These are phyloP conservation scores for Oxyura jamaicensis DNA, from an alignment of 2,113 vertebrate genomes.

Conservation along the genomic window DNA sequence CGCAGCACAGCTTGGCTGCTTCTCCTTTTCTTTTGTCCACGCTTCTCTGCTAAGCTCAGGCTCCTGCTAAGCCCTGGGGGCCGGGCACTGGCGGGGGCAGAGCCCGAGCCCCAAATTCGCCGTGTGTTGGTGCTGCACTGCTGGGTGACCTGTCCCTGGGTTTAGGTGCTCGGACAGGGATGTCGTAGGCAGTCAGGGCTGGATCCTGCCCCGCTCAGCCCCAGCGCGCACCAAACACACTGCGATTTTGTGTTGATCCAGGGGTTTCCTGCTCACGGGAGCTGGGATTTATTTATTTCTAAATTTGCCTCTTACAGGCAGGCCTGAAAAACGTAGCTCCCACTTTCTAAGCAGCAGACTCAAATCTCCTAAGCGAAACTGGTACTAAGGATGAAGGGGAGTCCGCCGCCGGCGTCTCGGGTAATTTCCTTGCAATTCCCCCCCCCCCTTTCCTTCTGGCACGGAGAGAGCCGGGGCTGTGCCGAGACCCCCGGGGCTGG, in stretches of 20 bases:
- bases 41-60: not conserved
- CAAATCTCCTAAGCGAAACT: not conserved
- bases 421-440: not conserved
- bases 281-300: not conserved
- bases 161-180: not conserved
- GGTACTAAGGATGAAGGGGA: not conserved
- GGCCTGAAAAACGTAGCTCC: not conserved
- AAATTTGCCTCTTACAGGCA: not conserved
- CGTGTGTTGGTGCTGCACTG: fast-evolving
- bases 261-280: not conserved
- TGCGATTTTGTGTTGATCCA: not conserved
- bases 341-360: not conserved
- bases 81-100: not conserved
- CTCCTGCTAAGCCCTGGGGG: not conserved
- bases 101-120: not conserved
- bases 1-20: not conserved
- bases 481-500: not conserved
- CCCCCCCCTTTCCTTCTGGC: not conserved
- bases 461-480: not conserved
- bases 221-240: fast-evolving
- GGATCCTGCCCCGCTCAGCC: not conserved
- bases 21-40: not conserved
- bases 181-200: not conserved
- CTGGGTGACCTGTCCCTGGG: not conserved
- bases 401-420: not conserved